Conservation (phyloP, 2,888 invertebrate genomes). For the Scotopteryx bipunctaria region DNA sequence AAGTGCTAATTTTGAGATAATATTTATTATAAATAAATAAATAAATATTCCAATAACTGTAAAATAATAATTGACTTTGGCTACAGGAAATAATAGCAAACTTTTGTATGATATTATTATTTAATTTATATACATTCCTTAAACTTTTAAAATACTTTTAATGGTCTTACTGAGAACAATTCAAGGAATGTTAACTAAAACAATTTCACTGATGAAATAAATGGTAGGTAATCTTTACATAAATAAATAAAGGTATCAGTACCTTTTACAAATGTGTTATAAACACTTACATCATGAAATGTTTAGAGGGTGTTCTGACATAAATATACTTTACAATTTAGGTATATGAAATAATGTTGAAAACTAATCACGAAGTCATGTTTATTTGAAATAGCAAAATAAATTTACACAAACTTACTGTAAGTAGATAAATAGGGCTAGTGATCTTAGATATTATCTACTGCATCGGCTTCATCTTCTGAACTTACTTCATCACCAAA, state of each 20-base stretch:
- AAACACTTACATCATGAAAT: slow-evolving; percentile 52
- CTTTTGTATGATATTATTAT: slow-evolving; percentile 55
- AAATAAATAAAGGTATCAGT: slow-evolving; percentile 38
- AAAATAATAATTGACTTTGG: not conserved
- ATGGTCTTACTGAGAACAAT: slow-evolving; percentile 47
- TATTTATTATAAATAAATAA: too few species aligned
- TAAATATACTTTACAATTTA: slow-evolving; percentile 49
- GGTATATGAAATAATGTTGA: slow-evolving; percentile 59
- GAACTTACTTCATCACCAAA: slow-evolving; percentile 98
- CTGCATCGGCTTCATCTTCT: slow-evolving; percentile 92
- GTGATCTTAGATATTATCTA: slow-evolving; percentile 84
- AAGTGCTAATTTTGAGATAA: too few species aligned
- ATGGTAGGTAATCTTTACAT: slow-evolving; percentile 39
- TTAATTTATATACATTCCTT: slow-evolving; percentile 79
- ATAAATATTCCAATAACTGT: too few species aligned
- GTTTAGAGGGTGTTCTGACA: slow-evolving; percentile 44
- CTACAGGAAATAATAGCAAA: slow-evolving; percentile 41
- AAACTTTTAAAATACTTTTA: slow-evolving; percentile 50
- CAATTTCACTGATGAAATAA: slow-evolving; percentile 38
- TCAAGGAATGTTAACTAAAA: slow-evolving; percentile 73
- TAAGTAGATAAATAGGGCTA: slow-evolving; percentile 62
- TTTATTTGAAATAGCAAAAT: slow-evolving; percentile 73
- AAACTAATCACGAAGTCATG: slow-evolving; percentile 66
- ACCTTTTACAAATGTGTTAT: slow-evolving; percentile 47
- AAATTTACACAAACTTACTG: slow-evolving; percentile 80